Base-by-base conservation (phyloP, 2,797 vertebrate genomes). In the Melanotaenia pygmaea region DNA sequence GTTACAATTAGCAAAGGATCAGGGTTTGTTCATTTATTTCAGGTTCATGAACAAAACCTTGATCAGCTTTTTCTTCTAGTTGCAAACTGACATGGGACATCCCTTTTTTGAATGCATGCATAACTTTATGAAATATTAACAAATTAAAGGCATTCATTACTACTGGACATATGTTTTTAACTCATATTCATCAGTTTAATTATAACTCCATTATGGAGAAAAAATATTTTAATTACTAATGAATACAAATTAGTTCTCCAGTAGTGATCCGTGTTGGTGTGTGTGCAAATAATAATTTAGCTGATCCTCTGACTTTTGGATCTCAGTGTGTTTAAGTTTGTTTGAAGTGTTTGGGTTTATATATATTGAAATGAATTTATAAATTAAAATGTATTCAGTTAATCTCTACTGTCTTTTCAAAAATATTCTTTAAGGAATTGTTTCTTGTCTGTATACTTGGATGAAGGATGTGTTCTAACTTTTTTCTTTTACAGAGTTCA, bases 41-140 rank as follows among this genome's bases (percentile, higher is more conserved):
- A 11, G 12, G 64, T 61, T 47, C 28, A 60, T 60, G 59, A 18
- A 59, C 30, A 53, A 32, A 22, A 43, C 18, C 26, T 57, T 50
- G 1, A 59, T 79, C n/a, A 38, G 37, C 60, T 70, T 51, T 35
- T 59, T 67, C 20, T 11, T 20, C 28, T 45, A n/a, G 45, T 34
- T 62, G 22, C 34, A 79, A 57, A 80, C 28, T 78, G 63, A 76
- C 56, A 77, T 45, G 6, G 79, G 84, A 88, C 83, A 81, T 86
- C 75, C 82, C 76, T 71, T 35, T 50, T 61, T 28, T 75, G 66
- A 58, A 67, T 74, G 77, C 80, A 86, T 89, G 76, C 35, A 32
- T 81, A 61, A 58, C 35, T 18, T 71, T 65, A 50, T 5, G 1
- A 51, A 67, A 74, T 43, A 24, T 26, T 80, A 85, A 50, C 22